phyloP scores from a whole-genome alignment of 2,888 invertebrate genomes.

The Tiliacea citrago region DNA sequence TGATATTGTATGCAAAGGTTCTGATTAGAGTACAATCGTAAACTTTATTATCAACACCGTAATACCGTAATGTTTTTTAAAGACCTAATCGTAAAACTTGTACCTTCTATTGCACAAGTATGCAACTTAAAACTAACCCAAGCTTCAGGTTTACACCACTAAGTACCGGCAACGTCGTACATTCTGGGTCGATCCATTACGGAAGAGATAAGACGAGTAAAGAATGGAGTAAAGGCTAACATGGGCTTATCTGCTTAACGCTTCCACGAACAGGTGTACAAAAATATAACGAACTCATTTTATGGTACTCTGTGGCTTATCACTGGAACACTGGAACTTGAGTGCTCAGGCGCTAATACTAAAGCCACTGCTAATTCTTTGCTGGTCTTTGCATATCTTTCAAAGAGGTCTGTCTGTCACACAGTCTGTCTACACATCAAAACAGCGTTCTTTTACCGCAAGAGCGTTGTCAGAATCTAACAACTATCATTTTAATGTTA shows the following conservation, averaged over 20 bases:
- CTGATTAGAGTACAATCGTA: constrained; percentile 40
- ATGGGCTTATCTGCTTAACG: constrained; percentile 68
- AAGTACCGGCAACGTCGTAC: constrained; percentile 40
- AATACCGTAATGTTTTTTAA: constrained; percentile 29
- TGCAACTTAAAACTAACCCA: constrained; percentile 15
- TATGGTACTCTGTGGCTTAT: constrained; percentile 68
- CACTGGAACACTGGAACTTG: constrained; percentile 24
- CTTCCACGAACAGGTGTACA: constrained; percentile 62
- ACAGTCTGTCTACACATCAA: constrained; percentile 43
- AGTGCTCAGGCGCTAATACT: background rate
- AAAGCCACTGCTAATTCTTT: background rate
- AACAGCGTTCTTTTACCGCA: constrained; percentile 33
- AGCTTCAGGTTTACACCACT: constrained; percentile 28
- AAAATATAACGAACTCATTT: constrained; percentile 65
- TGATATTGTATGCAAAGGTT: constrained; percentile 36
- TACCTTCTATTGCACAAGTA: constrained; percentile 11
- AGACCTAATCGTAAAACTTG: background rate
- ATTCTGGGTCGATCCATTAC: constrained; percentile 62
- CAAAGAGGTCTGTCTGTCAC: constrained; percentile 2
- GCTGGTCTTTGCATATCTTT: background rate
- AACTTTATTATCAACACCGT: constrained; percentile 37
- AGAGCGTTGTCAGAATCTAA: constrained; percentile 27
- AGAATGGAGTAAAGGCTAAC: constrained; percentile 74
- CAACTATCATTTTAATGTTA: constrained; percentile 42
- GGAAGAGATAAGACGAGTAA: constrained; percentile 80